Evolutionary conservation across 1,140 invertebrate species (phyloP).

Genomic region (Caerostris extrusa): DNA sequence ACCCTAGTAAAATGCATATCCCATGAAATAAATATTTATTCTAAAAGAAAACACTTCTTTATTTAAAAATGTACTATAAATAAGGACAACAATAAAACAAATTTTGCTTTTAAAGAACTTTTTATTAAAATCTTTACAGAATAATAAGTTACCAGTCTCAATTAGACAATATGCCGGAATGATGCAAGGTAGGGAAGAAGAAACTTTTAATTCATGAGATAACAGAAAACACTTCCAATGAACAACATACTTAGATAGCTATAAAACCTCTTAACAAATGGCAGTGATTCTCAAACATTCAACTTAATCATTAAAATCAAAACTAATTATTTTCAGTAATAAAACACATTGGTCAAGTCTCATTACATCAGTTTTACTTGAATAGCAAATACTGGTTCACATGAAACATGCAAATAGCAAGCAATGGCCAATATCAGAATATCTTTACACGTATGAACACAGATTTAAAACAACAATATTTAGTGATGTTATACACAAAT

Average conservation of each 20-base stretch:
- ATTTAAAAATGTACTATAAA: neutral
- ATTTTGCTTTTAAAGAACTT: conserved; percentile 10
- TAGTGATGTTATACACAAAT: neutral
- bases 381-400: neutral
- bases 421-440: neutral
- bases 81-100: neutral
- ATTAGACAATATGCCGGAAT: conserved; percentile 61
- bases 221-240: conserved; percentile 31
- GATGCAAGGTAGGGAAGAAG: conserved; percentile 52
- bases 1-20: too few species aligned
- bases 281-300: conserved; percentile 57
- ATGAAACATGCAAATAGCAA: neutral
- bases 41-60: neutral
- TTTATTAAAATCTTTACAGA: conserved; percentile 75
- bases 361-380: neutral
- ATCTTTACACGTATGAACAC: neutral
- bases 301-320: neutral
- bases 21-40: neutral
- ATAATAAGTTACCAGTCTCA: conserved; percentile 48
- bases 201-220: conserved; percentile 22
- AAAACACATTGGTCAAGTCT: conserved; percentile 3
- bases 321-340: neutral
- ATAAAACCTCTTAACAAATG: conserved; percentile 47
- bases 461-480: neutral
- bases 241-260: conserved; percentile 46